Percentiles rank a stretch among this genome's conserved stretches.
These are phyloP conservation scores for Augiades crinisus DNA, from an alignment of 2,888 invertebrate genomes.

Conservation along the genomic window DNA sequence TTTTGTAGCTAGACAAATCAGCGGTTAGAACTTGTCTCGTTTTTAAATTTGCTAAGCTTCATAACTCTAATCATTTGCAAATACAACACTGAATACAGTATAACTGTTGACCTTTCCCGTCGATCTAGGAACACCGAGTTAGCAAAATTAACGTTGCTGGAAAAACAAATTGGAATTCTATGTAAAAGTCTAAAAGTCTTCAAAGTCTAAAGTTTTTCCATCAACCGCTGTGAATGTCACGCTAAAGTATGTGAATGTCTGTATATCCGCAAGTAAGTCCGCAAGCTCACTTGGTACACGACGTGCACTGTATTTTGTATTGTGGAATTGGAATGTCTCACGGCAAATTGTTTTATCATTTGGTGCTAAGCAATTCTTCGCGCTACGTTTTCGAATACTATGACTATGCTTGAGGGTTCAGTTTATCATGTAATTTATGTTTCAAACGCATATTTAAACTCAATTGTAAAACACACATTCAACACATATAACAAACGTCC, in stretches of 20 bases:
- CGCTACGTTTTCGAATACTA: no score
- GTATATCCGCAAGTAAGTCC: constrained; percentile 15
- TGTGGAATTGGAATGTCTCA: constrained; percentile 4
- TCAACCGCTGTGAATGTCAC: not conserved
- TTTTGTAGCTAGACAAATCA: no score
- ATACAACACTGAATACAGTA: not conserved
- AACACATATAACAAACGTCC: no score
- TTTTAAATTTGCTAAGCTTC: no score
- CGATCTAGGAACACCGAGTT: not conserved
- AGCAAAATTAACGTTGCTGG: constrained; percentile 1
- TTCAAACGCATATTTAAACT: no score
- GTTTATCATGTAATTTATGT: no score
- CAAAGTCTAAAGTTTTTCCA: not conserved
- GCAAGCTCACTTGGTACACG: not conserved
- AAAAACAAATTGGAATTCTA: not conserved
- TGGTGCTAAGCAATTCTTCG: no score
- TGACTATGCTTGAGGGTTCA: no score
- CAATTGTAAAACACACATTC: no score
- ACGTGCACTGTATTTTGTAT: not conserved
- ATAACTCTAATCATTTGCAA: no score
- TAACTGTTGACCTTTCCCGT: not conserved
- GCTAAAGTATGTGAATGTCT: constrained; percentile 22
- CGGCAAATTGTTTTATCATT: no score
- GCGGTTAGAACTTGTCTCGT: no score
- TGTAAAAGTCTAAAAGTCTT: not conserved